These are phyloP conservation scores for Furnarius figulus DNA, from an alignment of 2,113 vertebrate genomes.

Conservation along the genomic window DNA sequence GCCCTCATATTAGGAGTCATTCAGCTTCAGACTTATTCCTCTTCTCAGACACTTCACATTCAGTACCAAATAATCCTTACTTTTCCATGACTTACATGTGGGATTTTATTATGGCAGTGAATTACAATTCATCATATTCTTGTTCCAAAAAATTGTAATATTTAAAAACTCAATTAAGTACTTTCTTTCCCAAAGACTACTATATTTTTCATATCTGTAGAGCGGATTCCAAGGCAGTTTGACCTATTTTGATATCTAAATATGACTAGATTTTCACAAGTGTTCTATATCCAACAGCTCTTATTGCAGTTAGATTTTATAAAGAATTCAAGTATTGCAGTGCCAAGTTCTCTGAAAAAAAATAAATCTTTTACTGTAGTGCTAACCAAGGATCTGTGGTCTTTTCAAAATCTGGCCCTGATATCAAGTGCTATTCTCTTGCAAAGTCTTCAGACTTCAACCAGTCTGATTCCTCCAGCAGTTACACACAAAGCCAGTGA, in stretches of 20 bases:
- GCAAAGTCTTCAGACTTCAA: not conserved
- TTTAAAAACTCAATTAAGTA: not conserved
- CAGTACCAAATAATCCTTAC: not conserved
- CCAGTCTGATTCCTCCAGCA: not conserved
- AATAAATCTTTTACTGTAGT: not conserved
- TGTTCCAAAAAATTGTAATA: not conserved
- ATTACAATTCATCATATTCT: not conserved
- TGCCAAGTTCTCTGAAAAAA: not conserved
- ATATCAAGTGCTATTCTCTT: not conserved
- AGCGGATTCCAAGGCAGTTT: not conserved
- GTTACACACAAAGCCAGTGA: not conserved
- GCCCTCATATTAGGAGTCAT: not conserved
- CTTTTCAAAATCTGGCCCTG: not conserved
- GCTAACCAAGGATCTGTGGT: not conserved
- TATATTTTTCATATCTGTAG: not conserved
- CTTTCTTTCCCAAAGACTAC: not conserved
- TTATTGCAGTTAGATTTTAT: not conserved
- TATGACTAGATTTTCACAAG: not conserved
- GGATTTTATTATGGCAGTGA: not conserved
- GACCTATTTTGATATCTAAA: not conserved
- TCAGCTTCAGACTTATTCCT: not conserved
- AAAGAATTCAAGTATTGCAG: not conserved
- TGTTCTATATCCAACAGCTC: not conserved
- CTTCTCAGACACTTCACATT: not conserved
- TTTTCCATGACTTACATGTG: rapidly evolving